Conservation (phyloP, 2,113 vertebrate genomes). For the Onychostruthus taczanowskii region DNA sequence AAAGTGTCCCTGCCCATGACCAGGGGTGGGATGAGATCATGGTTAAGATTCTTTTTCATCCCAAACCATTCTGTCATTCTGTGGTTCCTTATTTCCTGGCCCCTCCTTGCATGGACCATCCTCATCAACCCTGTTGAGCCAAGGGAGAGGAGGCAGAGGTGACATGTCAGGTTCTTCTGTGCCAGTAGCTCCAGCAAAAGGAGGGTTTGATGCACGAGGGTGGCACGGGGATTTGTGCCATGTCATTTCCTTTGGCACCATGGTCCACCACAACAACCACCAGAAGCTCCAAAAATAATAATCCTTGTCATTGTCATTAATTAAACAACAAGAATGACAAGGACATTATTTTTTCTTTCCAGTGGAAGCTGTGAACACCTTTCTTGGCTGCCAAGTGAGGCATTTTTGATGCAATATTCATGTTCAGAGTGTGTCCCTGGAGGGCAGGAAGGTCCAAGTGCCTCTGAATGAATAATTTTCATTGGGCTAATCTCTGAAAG, state of each 20-base stretch:
- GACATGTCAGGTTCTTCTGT: neutral
- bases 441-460: neutral
- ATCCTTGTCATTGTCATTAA: neutral
- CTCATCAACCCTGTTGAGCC: fast-evolving
- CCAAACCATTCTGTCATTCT: neutral
- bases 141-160: neutral
- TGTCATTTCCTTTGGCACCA: neutral
- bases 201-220: neutral
- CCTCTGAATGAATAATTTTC: conserved; percentile 8
- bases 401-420: neutral
- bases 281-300: neutral
- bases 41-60: neutral
- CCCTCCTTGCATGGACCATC: neutral
- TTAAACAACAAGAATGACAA: neutral
- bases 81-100: neutral
- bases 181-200: neutral
- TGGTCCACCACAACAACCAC: neutral
- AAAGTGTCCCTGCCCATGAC: neutral
- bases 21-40: neutral
- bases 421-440: neutral
- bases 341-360: fast-evolving
- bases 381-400: neutral
- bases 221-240: fast-evolving
- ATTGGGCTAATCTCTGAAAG: neutral
- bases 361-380: neutral